Conservation (phyloP, 1,140 invertebrate genomes). For the Eumaeus atala region DNA sequence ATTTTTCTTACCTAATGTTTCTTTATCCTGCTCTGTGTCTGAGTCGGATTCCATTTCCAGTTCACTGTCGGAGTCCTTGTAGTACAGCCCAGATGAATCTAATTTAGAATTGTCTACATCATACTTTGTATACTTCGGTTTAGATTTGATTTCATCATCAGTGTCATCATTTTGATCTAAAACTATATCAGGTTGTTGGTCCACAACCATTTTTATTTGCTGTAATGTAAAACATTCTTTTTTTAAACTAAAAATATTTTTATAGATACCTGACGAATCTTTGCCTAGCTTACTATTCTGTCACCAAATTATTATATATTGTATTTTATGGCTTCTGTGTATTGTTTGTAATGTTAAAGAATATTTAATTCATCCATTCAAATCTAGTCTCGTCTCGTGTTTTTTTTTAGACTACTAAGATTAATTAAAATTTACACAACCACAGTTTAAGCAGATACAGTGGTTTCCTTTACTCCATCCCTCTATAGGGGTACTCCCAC, state of each 20-base stretch:
- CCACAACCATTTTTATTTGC: constrained; percentile 50
- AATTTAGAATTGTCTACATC: constrained; percentile 80
- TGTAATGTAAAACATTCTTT: constrained; percentile 22
- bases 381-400: not conserved
- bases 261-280: too few relatives aligned
- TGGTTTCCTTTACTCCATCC: too few relatives aligned
- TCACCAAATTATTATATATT: too few relatives aligned
- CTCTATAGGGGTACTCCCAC: too few relatives aligned
- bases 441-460: too few relatives aligned
- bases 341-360: too few relatives aligned
- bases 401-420: too few relatives aligned
- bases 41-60: constrained; percentile 77
- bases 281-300: too few relatives aligned
- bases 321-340: too few relatives aligned
- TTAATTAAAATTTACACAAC: too few relatives aligned
- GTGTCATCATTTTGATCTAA: constrained; percentile 79
- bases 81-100: constrained; percentile 83
- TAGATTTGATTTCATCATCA: constrained; percentile 75
- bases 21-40: constrained; percentile 73
- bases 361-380: constrained; percentile 1
- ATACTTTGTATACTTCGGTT: constrained; percentile 78
- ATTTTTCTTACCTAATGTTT: constrained; percentile 75
- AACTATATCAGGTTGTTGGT: constrained; percentile 82
- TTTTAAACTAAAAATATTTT: too few relatives aligned
- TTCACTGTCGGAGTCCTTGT: constrained; percentile 83